A percentile compares a stretch with the other conserved stretches of the same genome.
Conservation (phyloP, 1,140 invertebrate genomes). For the Lepidostoma basale region DNA sequence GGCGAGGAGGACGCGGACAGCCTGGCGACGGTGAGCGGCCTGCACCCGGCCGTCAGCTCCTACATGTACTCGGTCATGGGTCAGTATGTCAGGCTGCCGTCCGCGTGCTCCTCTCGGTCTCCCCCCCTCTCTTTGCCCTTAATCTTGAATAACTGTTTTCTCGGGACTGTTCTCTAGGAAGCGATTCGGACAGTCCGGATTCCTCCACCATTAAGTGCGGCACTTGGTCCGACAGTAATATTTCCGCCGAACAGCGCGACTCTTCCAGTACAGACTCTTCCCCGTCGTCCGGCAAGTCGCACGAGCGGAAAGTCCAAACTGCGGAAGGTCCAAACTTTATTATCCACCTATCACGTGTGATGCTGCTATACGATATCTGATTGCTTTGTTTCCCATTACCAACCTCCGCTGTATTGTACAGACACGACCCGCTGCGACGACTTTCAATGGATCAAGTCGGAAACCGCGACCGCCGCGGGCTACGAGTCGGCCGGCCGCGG, state of each 20-base stretch:
- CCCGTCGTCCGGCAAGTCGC: constrained; percentile 51
- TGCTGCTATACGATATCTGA: background rate
- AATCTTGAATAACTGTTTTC: constrained; percentile 16
- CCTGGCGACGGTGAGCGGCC: constrained; percentile 45
- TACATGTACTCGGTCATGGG: constrained; percentile 61
- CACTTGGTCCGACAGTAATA: constrained; percentile 52
- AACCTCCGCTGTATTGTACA: constrained; percentile 32
- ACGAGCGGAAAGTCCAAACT: constrained; percentile 51
- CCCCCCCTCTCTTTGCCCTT: constrained; percentile 45
- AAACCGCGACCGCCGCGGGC: constrained; percentile 15
- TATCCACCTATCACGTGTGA: constrained; percentile 24
- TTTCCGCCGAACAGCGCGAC: constrained; percentile 42
- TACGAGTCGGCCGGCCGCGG: constrained; percentile 19
- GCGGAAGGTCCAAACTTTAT: constrained; percentile 37
- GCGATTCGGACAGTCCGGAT: constrained; percentile 58
- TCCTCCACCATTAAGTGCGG: constrained; percentile 54
- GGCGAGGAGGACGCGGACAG: constrained; percentile 53
- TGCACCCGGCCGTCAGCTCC: constrained; percentile 59
- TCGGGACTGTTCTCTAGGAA: constrained; percentile 50
- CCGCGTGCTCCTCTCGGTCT: constrained; percentile 39
- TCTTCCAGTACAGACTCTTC: constrained; percentile 50
- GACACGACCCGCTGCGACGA: constrained; percentile 63
- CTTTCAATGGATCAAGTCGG: constrained; percentile 63
- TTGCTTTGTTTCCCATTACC: constrained; percentile 19
- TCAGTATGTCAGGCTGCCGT: constrained; percentile 53